Percentiles rank a stretch among this genome's conserved stretches.
Evolutionary conservation across 1,140 invertebrate species (phyloP).

Genomic region (Camponotus floridanus): DNA sequence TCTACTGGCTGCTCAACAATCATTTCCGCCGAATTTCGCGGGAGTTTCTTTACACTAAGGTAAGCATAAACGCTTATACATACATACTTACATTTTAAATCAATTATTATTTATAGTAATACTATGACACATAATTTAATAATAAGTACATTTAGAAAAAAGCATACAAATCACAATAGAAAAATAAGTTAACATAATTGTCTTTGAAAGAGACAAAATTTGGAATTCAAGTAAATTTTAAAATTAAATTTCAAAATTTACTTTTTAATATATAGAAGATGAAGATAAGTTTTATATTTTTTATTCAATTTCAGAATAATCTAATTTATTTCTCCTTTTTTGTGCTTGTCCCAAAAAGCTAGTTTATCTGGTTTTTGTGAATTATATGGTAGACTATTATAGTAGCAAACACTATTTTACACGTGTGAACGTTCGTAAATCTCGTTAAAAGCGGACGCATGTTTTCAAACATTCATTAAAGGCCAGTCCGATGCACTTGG

Average conservation of each 20-base stretch:
- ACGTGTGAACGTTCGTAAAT: constrained; percentile 34
- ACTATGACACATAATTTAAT: not conserved
- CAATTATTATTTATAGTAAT: not conserved
- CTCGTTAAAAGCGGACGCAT: constrained; percentile 14
- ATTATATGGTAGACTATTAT: constrained; percentile 27
- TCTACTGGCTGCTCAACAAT: constrained; percentile 95
- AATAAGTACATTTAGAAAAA: not conserved
- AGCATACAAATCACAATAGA: not conserved
- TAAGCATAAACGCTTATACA: constrained; percentile 81
- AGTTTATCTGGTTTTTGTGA: not conserved
- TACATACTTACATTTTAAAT: not conserved
- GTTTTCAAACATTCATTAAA: constrained; percentile 39
- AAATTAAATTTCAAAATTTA: not conserved
- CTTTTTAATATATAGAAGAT: not conserved
- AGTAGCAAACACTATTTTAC: constrained; percentile 15
- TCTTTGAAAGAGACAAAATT: not conserved
- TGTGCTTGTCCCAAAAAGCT: not conserved
- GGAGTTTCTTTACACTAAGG: constrained; percentile 91
- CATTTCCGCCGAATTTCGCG: constrained; percentile 93
- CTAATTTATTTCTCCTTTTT: not conserved
- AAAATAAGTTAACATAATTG: not conserved
- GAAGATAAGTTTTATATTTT: not conserved
- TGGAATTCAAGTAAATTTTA: not conserved
- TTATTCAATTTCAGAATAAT: not conserved
- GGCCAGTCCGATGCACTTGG: not conserved